phyloP scores from a whole-genome alignment of 2,113 vertebrate species.

The Paramormyrops kingsleyae region DNA sequence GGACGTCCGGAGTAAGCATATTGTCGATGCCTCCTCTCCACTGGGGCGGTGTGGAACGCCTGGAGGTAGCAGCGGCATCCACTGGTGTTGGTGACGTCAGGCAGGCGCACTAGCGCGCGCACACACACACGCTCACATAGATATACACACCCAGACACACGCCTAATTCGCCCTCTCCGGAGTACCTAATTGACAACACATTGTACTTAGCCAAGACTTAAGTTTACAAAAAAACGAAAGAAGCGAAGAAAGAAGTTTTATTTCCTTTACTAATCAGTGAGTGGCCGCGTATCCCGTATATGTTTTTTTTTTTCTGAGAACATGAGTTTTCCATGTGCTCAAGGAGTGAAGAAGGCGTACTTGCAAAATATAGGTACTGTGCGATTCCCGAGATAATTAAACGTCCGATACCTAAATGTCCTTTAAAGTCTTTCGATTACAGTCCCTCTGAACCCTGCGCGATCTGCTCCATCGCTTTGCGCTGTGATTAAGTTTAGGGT shows the following conservation, averaged over 20 bases:
- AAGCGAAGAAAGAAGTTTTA: constrained; percentile 40
- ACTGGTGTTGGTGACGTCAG: constrained; percentile 55
- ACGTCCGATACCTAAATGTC: background rate
- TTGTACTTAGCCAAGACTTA: constrained; percentile 21
- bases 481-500: background rate
- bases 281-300: constrained; percentile 5
- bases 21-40: constrained; percentile 41
- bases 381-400: background rate
- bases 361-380: background rate
- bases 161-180: constrained; percentile 20
- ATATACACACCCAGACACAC: background rate
- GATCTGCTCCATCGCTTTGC: background rate
- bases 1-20: constrained; percentile 24
- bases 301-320: background rate
- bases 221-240: background rate
- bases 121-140: background rate
- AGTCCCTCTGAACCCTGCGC: background rate
- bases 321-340: background rate
- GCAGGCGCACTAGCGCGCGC: background rate
- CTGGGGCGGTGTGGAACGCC: background rate
- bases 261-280: constrained; percentile 40
- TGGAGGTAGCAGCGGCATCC: constrained; percentile 33
- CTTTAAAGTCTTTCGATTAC: background rate
- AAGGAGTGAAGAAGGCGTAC: background rate
- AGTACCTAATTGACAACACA: constrained; percentile 59